Evolutionary conservation across 2,797 vertebrate genomes (phyloP).

Genomic region (Hybognathus amarus): DNA sequence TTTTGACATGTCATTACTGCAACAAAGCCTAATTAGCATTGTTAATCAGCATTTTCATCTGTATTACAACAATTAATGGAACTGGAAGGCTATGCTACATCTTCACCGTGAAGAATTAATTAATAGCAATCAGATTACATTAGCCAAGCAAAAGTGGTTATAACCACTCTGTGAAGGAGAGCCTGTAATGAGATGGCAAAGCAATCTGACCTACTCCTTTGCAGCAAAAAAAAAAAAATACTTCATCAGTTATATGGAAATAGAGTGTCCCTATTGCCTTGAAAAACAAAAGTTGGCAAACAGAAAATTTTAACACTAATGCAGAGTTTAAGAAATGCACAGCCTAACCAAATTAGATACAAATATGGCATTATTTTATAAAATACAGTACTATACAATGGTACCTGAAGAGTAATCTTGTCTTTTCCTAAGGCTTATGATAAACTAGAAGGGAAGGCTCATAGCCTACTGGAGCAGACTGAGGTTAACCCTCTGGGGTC

Average conservation of each 20-base stretch:
- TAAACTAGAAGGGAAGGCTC: not conserved
- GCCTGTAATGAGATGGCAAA: constrained; percentile 40
- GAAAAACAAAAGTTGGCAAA: not conserved
- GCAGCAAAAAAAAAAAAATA: constrained; percentile 52
- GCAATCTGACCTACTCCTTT: constrained; percentile 37
- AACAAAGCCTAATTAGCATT: constrained; percentile 71
- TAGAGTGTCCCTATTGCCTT: not conserved
- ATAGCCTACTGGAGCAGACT: not conserved
- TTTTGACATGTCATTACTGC: constrained; percentile 69
- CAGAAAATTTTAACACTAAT: not conserved
- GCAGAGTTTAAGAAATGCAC: constrained; percentile 2
- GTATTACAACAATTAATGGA: constrained; percentile 72
- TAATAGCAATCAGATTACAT: constrained; percentile 73
- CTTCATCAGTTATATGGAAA: constrained; percentile 45
- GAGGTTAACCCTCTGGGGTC: too few species aligned
- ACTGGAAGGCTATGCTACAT: constrained; percentile 68
- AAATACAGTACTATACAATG: not conserved
- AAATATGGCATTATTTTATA: not conserved
- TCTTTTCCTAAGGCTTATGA: not conserved
- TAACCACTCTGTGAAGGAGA: constrained; percentile 48
- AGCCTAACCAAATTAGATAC: not conserved
- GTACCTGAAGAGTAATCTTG: not conserved
- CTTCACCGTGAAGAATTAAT: constrained; percentile 70
- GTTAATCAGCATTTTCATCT: constrained; percentile 70
- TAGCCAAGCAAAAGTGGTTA: constrained; percentile 53